Conservation (phyloP, 2,113 vertebrate genomes). For the Poeciliopsis prolifica region DNA sequence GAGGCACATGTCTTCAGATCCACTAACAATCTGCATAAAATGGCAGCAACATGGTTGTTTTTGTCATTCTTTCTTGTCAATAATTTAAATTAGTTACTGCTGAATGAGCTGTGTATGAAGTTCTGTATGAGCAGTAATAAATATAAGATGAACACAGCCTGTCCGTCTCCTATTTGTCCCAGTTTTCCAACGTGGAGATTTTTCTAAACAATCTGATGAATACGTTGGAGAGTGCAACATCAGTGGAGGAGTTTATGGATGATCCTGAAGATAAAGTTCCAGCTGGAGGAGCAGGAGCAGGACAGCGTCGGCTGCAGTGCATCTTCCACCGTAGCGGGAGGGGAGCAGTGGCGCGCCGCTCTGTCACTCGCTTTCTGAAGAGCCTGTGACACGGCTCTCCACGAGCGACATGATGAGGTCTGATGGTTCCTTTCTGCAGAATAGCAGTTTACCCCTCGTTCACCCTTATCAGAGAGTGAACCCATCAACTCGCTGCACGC, state of each 20-base stretch:
- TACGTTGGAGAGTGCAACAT: conserved; percentile 26
- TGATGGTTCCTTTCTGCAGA: conserved; percentile 82
- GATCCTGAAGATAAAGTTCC: conserved; percentile 66
- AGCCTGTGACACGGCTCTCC: conserved; percentile 75
- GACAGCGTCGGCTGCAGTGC: conserved; percentile 38
- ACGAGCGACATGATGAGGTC: conserved; percentile 78
- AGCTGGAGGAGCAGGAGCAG: conserved; percentile 63
- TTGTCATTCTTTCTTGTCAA: neutral
- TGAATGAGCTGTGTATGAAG: conserved; percentile 2
- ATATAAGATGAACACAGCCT: neutral
- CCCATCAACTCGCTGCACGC: conserved; percentile 75
- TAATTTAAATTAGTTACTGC: neutral
- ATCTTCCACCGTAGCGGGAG: conserved; percentile 29
- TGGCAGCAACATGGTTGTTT: neutral
- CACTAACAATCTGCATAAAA: neutral
- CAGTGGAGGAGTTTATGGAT: conserved; percentile 42
- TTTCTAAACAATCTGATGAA: conserved; percentile 34
- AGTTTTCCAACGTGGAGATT: conserved; percentile 40
- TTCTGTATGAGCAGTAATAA: conserved; percentile 21
- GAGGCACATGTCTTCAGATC: neutral
- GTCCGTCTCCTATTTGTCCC: conserved; percentile 1
- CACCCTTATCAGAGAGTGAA: conserved; percentile 76
- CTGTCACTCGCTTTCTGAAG: conserved; percentile 70
- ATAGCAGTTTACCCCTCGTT: conserved; percentile 81
- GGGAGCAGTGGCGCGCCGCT: conserved; percentile 36